Conservation (phyloP, 2,888 invertebrate genomes). For the Bombylius discolor region DNA sequence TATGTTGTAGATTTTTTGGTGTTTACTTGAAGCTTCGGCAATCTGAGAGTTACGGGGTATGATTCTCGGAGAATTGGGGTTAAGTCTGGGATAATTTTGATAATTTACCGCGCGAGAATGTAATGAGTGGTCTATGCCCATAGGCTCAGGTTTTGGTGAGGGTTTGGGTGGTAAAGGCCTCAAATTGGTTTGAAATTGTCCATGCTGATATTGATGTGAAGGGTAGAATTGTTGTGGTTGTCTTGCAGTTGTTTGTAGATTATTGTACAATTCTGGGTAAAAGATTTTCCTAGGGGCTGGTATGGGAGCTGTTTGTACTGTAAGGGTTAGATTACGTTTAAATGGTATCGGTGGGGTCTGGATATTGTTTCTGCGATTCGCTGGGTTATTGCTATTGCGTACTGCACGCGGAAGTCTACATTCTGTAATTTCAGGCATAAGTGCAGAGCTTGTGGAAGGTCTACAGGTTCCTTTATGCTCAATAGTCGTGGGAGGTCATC, state of each 20-base stretch:
- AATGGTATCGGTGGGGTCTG: not conserved
- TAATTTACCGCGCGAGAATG: conserved; percentile 10
- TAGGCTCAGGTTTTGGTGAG: conserved; percentile 9
- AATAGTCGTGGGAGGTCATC: conserved; percentile 9
- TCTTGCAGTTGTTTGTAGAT: not conserved
- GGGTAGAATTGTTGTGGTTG: too few relatives aligned
- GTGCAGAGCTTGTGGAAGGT: not conserved
- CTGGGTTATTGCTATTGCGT: not conserved
- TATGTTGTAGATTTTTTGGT: not conserved
- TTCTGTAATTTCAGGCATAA: not conserved
- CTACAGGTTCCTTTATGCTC: conserved; percentile 2
- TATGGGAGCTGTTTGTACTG: not conserved
- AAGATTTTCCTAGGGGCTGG: not conserved
- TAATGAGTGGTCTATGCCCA: conserved; percentile 10
- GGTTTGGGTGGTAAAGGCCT: conserved; percentile 7
- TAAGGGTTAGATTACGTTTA: not conserved
- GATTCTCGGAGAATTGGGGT: not conserved
- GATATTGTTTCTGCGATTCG: not conserved
- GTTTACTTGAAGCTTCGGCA: not conserved
- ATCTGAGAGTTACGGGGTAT: not conserved
- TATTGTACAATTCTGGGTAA: conserved; percentile 1
- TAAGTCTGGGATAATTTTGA: conserved; percentile 3
- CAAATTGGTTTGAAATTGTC: not conserved
- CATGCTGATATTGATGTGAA: not conserved
- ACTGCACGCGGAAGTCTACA: too few relatives aligned